These are phyloP conservation scores for Coelopa frigida DNA, from an alignment of 1,140 invertebrate genomes.

Conservation along the genomic window DNA sequence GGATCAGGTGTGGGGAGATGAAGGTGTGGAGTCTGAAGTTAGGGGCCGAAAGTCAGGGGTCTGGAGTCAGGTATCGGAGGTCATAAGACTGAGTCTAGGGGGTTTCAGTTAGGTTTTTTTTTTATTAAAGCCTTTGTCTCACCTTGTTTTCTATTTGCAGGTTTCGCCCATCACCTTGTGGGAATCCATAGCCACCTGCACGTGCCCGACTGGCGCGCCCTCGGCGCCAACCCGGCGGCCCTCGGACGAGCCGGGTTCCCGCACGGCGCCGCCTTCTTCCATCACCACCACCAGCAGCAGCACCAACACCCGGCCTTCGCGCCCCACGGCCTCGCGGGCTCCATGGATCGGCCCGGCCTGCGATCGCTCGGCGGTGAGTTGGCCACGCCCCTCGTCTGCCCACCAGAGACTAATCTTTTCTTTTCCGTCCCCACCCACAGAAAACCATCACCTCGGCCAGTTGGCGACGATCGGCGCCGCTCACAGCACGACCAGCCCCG, in stretches of 20 bases:
- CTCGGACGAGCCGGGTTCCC: constrained; percentile 29
- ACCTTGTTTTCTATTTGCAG: constrained; percentile 40
- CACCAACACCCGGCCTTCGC: constrained; percentile 54
- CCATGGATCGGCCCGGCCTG: constrained; percentile 40
- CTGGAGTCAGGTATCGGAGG: no score
- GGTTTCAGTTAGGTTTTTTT: constrained; percentile 7
- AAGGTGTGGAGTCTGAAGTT: no score
- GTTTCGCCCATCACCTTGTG: constrained; percentile 59
- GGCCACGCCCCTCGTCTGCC: background rate
- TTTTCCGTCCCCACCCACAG: background rate
- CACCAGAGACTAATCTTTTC: background rate
- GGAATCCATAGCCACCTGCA: constrained; percentile 49
- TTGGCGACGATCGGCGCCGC: constrained; percentile 45
- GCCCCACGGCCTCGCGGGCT: constrained; percentile 51
- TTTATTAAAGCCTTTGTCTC: constrained; percentile 4
- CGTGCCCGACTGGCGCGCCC: constrained; percentile 54
- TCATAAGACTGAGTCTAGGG: no score
- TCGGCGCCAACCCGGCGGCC: constrained; percentile 48
- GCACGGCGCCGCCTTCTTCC: constrained; percentile 44
- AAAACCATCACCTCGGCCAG: constrained; percentile 20
- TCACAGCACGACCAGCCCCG: constrained; percentile 60
- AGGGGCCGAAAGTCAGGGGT: no score
- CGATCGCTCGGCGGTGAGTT: constrained; percentile 23
- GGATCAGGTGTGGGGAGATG: no score
- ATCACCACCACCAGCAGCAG: constrained; percentile 52